phyloP scores from a whole-genome alignment of 1,140 invertebrate genomes.

The Anastatus disparis region DNA sequence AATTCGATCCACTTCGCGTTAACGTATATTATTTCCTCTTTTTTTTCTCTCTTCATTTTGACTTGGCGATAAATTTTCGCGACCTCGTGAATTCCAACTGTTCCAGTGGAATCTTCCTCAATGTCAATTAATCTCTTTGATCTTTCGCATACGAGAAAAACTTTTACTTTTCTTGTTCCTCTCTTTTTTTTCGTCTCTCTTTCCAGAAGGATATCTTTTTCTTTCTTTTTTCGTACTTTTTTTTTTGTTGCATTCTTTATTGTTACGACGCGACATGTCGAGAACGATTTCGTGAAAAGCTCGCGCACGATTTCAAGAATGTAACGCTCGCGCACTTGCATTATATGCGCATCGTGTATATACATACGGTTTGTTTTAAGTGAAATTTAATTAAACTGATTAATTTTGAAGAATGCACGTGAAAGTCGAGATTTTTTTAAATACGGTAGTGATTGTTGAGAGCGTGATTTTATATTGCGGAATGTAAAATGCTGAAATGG shows the following conservation, averaged over 20 bases:
- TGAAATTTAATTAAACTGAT: constrained; percentile 12
- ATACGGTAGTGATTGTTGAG: too few species aligned
- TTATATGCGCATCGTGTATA: too few species aligned
- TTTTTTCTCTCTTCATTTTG: too few species aligned
- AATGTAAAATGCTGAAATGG: too few species aligned
- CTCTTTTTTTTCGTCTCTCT: background rate
- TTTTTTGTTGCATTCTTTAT: background rate
- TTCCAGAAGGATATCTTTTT: background rate
- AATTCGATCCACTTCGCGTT: constrained; percentile 28
- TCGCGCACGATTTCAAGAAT: background rate
- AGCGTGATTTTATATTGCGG: too few species aligned
- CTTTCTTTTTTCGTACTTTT: background rate
- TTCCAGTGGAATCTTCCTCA: constrained; percentile 2
- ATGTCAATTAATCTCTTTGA: constrained; percentile 36
- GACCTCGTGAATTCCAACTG: background rate
- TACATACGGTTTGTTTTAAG: too few species aligned
- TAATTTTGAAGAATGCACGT: background rate
- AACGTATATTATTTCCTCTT: too few species aligned
- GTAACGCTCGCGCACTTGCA: too few species aligned
- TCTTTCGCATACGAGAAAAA: constrained; percentile 5
- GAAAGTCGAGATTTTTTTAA: too few species aligned
- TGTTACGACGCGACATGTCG: background rate
- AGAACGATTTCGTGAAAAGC: background rate
- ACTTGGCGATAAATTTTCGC: constrained; percentile 30
- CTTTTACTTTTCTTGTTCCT: background rate